Percentiles rank a stretch among this genome's conserved stretches.
Evolutionary conservation across 2,113 vertebrate species (phyloP).

Genomic region (Ellobius talpinus): DNA sequence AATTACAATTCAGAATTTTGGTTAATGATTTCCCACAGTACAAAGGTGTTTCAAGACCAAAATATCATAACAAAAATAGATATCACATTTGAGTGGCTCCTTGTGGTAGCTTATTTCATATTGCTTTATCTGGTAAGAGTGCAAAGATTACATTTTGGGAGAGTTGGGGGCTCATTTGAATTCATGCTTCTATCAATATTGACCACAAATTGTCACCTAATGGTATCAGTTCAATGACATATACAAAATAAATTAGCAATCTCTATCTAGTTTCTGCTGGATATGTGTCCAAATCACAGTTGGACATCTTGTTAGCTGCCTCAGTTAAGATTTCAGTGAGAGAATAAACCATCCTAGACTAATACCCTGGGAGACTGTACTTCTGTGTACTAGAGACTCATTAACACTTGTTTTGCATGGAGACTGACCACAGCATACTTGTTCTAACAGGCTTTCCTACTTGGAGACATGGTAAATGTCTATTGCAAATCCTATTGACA

Average conservation of each 20-base stretch:
- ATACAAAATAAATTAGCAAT: conserved; percentile 68
- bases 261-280: conserved; percentile 44
- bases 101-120: neutral
- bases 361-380: neutral
- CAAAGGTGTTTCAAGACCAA: neutral
- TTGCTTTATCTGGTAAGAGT: neutral
- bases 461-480: conserved; percentile 34
- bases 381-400: conserved; percentile 2
- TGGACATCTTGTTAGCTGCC: conserved; percentile 65
- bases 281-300: conserved; percentile 63
- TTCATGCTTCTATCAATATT: conserved; percentile 17
- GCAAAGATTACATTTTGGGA: neutral
- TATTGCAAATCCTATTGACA: conserved; percentile 66
- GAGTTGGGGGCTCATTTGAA: neutral
- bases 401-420: conserved; percentile 34
- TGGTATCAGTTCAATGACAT: conserved; percentile 64
- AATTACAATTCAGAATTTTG: neutral
- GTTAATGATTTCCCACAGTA: neutral
- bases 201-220: conserved; percentile 59
- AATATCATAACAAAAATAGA: neutral
- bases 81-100: neutral
- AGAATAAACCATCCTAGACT: neutral
- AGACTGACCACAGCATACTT: conserved; percentile 13
- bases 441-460: conserved; percentile 58
- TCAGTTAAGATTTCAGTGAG: conserved; percentile 34